These are phyloP conservation scores for Macrobrachium nipponense DNA, from an alignment of 1,140 invertebrate genomes.

Conservation along the genomic window DNA sequence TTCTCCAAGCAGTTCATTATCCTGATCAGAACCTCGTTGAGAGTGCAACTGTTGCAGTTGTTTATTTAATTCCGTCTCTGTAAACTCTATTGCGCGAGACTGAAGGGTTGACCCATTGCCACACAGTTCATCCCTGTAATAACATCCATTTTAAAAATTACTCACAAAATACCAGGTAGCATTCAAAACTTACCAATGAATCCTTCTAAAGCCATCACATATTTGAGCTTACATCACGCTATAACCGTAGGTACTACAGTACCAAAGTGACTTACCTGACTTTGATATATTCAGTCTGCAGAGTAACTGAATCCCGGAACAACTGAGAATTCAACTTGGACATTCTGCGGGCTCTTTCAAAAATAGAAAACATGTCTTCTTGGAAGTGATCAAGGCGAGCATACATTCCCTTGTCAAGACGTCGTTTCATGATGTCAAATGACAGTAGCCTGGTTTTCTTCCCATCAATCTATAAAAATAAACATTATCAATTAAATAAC, in stretches of 20 bases:
- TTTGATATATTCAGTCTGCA: slow-evolving; percentile 92
- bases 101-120: slow-evolving; percentile 82
- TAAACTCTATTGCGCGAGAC: slow-evolving; percentile 88
- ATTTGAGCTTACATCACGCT: background rate
- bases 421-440: slow-evolving; percentile 85
- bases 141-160: background rate
- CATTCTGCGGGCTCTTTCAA: slow-evolving; percentile 88
- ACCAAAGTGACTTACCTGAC: slow-evolving; percentile 53
- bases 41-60: slow-evolving; percentile 83
- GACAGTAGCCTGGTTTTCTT: slow-evolving; percentile 81
- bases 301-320: slow-evolving; percentile 93
- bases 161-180: background rate
- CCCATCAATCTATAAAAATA: slow-evolving; percentile 35
- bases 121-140: slow-evolving; percentile 78
- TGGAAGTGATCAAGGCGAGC: slow-evolving; percentile 94
- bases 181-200: too few relatives aligned
- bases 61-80: slow-evolving; percentile 78
- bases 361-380: slow-evolving; percentile 94
- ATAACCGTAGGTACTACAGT: background rate
- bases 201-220: too few relatives aligned
- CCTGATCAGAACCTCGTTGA: slow-evolving; percentile 64
- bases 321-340: slow-evolving; percentile 89
- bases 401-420: slow-evolving; percentile 89
- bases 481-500: too few relatives aligned
- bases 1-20: slow-evolving; percentile 67